Evolutionary conservation across 2,113 vertebrate genomes (phyloP).

Genomic region (Herpetotheres cachinnans): DNA sequence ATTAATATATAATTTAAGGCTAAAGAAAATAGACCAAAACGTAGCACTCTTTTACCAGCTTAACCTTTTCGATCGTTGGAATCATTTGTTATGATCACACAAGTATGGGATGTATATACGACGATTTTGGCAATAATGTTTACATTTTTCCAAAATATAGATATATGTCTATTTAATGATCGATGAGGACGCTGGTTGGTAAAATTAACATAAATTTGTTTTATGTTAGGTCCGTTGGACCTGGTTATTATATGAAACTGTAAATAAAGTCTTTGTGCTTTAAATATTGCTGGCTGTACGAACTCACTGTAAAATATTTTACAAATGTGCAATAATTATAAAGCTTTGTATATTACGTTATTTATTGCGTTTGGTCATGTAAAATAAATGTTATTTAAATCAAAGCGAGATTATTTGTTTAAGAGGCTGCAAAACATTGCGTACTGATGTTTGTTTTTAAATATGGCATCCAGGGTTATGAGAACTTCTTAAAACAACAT

Average conservation of each 20-base stretch:
- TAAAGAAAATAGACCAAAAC: constrained; percentile 78
- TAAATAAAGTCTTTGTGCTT: constrained; percentile 97
- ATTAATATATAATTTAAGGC: constrained; percentile 84
- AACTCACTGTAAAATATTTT: constrained; percentile 98
- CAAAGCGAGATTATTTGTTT: constrained; percentile 77
- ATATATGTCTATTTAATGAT: constrained; percentile 71
- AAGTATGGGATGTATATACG: constrained; percentile 70
- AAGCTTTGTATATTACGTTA: constrained; percentile 98
- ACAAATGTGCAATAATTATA: constrained; percentile 99
- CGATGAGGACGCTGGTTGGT: constrained; percentile 86
- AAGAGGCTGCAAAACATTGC: constrained; percentile 73
- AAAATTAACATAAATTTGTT: constrained; percentile 83
- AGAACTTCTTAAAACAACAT: constrained; percentile 80
- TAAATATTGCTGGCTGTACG: constrained; percentile 97
- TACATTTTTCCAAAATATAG: constrained; percentile 76
- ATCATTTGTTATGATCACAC: constrained; percentile 65
- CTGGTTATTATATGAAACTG: constrained; percentile 89
- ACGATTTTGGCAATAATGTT: constrained; percentile 83
- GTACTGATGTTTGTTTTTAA: constrained; percentile 75
- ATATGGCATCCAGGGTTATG: constrained; percentile 75
- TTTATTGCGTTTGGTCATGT: constrained; percentile 99
- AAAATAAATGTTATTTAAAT: constrained; percentile 98
- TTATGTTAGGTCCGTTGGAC: constrained; percentile 90
- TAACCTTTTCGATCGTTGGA: constrained; percentile 70
- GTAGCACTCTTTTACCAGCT: constrained; percentile 77